Base-by-base conservation (phyloP, 2,113 vertebrate species). In the Sarotherodon lohbergeri region DNA sequence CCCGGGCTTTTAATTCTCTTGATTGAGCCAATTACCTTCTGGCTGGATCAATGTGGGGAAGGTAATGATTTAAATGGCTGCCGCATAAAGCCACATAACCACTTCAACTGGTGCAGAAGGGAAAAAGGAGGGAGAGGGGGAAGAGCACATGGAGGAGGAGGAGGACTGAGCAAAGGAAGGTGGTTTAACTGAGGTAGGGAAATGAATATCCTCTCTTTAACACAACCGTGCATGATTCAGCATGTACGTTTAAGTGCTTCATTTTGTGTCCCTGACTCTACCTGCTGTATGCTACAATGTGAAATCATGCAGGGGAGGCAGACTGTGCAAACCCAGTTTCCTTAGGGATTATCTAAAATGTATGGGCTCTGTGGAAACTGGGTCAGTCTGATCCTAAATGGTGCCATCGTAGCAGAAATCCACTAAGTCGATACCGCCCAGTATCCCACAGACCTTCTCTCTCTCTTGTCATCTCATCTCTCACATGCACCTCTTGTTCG, bases 21-120 rank as follows among this genome's bases (percentile, higher is more conserved):
- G 95, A 96, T 96, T 96, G 94, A 95, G 92, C 94, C 94, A 95
- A 95, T 95, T 96, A 95, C 94, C 94, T 94, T 93, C 94, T 93
- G 92, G 88, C 85, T 94, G 89, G 90, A 95, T 95, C 92, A 95
- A 94, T 95, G 95, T 91, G 88, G 91, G 91, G 89, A 94, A 95
- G 93, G 94, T 95, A 95, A 95, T 95, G 93, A 95, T 95, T 95
- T 95, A 94, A 94, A 95, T 94, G 93, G 93, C 91, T 92, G 87
- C 91, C 12, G 78, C 87, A 93, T 93, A 91, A 94, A 94, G 89
- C 88, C 91, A 94, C 89, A 91, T 81, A 93, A 88, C 91, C 86
- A 88, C 91, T 92, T 86, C 89, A 89, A 43, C 84, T 80, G 86
- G 88, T 83, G 90, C 89, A 86, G 86, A 89, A 82, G 76, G 63